phyloP scores from a whole-genome alignment of 64 coral and sea anemone species.

The Catalaphyllia jardinei region DNA sequence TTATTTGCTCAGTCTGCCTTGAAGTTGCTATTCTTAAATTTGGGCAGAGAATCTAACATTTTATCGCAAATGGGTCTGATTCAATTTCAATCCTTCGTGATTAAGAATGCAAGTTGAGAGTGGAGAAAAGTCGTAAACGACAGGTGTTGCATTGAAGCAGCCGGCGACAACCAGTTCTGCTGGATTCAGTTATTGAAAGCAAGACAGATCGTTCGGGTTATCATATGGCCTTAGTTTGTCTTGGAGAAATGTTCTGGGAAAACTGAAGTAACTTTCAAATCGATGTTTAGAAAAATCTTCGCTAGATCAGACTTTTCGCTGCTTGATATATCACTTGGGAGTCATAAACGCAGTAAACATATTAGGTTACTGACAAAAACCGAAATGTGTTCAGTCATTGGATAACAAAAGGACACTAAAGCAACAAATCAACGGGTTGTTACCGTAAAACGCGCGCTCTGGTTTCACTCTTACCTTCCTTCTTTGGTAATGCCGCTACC shows the following conservation, averaged over 20 bases:
- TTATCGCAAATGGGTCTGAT: no score
- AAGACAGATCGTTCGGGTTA: not conserved
- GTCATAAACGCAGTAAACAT: not conserved
- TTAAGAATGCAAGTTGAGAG: no score
- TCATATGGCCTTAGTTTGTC: no score
- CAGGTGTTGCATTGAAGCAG: conserved; percentile 3
- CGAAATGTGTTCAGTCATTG: not conserved
- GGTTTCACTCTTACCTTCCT: not conserved
- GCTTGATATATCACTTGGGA: not conserved
- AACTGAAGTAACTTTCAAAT: no score
- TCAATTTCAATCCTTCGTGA: no score
- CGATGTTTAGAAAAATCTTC: no score
- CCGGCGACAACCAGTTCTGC: not conserved
- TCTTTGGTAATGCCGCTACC: not conserved
- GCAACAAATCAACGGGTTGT: not conserved
- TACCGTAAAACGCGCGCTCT: not conserved
- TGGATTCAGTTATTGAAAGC: not conserved
- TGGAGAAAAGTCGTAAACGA: not conserved
- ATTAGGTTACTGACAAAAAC: no score
- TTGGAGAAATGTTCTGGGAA: no score
- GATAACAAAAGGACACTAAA: not conserved
- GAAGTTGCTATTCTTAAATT: no score
- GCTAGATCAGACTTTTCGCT: not conserved
- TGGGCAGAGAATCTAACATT: no score
- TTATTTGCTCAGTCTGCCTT: no score